phyloP scores from a whole-genome alignment of 2,113 vertebrate species.

The Sinocyclocheilus anophthalmus region DNA sequence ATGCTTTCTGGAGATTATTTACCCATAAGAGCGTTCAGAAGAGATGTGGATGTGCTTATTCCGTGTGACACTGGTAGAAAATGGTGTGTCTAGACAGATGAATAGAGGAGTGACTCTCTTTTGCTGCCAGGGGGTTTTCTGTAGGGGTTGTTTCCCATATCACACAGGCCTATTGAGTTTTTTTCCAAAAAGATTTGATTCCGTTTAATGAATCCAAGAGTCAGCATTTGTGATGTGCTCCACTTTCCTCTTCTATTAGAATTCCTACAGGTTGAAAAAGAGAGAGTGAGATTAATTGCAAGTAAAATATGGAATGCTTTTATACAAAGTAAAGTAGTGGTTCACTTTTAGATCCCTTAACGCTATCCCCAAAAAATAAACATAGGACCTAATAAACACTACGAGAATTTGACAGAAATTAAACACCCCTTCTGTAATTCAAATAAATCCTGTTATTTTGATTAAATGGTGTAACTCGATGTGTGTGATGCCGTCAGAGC shows the following conservation, averaged over 20 bases:
- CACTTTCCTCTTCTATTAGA: slow-evolving; percentile 35
- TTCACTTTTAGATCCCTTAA: neutral
- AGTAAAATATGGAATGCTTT: slow-evolving; percentile 7
- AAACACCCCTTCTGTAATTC: neutral
- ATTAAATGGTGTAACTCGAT: neutral
- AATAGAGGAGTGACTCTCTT: neutral
- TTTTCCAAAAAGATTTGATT: slow-evolving; percentile 15
- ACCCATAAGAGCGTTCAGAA: slow-evolving; percentile 61
- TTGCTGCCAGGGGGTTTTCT: neutral
- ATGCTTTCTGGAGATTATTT: slow-evolving; percentile 58
- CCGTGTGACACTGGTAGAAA: neutral
- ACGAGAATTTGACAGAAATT: neutral
- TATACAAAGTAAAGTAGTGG: neutral
- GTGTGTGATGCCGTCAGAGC: neutral
- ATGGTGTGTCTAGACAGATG: neutral
- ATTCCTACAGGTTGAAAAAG: slow-evolving; percentile 6
- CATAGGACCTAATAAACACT: neutral
- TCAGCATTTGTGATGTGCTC: slow-evolving; percentile 12
- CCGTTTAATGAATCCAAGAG: neutral
- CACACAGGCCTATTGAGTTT: neutral
- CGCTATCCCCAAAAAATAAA: neutral
- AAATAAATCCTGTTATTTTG: neutral
- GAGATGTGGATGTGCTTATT: slow-evolving; percentile 26
- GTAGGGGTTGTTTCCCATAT: neutral
- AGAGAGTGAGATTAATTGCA: slow-evolving; percentile 22